These are phyloP conservation scores for Trichomalopsis sarcophagae DNA, from an alignment of 1,140 invertebrate species.

Conservation along the genomic window DNA sequence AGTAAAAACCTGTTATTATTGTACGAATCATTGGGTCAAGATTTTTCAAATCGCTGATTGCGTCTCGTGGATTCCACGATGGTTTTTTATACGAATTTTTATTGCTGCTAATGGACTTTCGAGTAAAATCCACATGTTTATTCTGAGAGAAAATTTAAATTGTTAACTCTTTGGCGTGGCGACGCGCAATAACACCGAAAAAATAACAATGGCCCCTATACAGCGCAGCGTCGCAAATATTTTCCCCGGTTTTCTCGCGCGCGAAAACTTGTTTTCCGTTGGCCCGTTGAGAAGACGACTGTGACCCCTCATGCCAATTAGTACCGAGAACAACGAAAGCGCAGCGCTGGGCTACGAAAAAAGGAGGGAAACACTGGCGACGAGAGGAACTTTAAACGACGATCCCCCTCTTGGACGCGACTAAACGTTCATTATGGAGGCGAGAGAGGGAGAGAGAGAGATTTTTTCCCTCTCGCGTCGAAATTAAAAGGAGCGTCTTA, in stretches of 20 bases:
- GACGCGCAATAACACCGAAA: too few species aligned
- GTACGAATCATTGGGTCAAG: too few species aligned
- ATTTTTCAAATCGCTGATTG: too few species aligned
- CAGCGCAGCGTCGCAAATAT: slow-evolving; percentile 2
- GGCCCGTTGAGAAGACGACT: slow-evolving; percentile 18
- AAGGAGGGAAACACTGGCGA: slow-evolving; percentile 3
- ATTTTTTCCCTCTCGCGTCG: neutral
- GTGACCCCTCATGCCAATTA: slow-evolving; percentile 23
- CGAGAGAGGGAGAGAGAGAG: neutral
- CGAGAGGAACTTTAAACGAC: neutral
- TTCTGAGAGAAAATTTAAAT: too few species aligned
- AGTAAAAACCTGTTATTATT: too few species aligned
- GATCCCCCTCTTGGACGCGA: neutral
- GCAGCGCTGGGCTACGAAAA: neutral
- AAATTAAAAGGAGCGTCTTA: neutral
- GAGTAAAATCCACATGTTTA: too few species aligned
- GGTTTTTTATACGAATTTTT: too few species aligned
- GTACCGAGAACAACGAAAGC: slow-evolving; percentile 26
- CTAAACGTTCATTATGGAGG: slow-evolving; percentile 12
- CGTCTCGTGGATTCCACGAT: too few species aligned
- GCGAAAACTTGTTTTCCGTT: slow-evolving; percentile 20
- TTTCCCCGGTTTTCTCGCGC: neutral
- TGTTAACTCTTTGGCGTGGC: too few species aligned
- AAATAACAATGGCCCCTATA: neutral
- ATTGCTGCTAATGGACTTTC: too few species aligned